Evolutionary conservation across 2,888 invertebrate species (phyloP).

Genomic region (Busseola fusca): DNA sequence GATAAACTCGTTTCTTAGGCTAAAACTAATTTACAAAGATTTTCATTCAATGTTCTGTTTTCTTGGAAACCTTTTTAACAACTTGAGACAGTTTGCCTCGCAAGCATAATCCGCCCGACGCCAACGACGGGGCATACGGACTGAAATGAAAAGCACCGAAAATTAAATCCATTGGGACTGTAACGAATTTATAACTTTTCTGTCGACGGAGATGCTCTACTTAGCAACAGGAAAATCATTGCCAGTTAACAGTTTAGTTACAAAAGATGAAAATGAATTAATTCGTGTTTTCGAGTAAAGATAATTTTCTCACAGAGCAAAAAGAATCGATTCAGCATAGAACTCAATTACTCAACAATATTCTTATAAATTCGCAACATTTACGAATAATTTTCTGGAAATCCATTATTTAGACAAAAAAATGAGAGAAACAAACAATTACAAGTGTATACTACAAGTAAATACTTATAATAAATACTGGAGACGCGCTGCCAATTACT

Average conservation of each 20-base stretch:
- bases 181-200: conserved; percentile 28
- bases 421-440: conserved; percentile 9
- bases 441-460: no score
- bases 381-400: not conserved
- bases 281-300: not conserved
- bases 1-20: not conserved
- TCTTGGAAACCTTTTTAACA: conserved; percentile 5
- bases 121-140: not conserved
- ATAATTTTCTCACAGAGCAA: not conserved
- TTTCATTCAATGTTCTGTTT: not conserved
- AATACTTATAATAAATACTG: conserved; percentile 10
- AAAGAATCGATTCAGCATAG: not conserved
- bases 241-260: not conserved
- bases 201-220: conserved; percentile 2
- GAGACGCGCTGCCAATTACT: conserved; percentile 16
- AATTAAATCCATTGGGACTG: conserved; percentile 10
- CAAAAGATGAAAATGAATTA: not conserved
- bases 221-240: conserved; percentile 8
- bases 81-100: not conserved
- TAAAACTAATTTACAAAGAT: not conserved
- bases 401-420: conserved; percentile 4
- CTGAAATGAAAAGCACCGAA: conserved; percentile 6
- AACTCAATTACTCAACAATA: not conserved
- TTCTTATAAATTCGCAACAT: not conserved
- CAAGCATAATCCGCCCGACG: conserved; percentile 7